These are phyloP conservation scores for Cygnus buccinator DNA, from an alignment of 2,113 vertebrate species.

Conservation along the genomic window DNA sequence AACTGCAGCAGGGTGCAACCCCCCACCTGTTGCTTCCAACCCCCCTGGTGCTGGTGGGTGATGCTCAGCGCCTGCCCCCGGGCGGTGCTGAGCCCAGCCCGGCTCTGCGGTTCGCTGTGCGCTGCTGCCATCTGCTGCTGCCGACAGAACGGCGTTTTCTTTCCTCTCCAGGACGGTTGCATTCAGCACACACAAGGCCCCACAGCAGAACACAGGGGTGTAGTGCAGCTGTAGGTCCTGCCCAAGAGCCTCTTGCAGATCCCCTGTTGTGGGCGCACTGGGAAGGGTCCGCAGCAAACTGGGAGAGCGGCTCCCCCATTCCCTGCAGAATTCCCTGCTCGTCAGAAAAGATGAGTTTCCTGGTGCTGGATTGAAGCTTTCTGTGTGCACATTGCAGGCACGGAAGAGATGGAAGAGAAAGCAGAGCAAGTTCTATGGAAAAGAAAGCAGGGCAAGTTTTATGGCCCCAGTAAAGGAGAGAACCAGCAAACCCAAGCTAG, in stretches of 20 bases:
- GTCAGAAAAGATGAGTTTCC: not conserved
- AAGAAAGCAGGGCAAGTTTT: not conserved
- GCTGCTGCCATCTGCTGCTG: slow-evolving; percentile 58
- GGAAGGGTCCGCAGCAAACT: not conserved
- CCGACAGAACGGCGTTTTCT: not conserved
- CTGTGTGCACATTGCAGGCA: rapidly evolving
- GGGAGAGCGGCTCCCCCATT: not conserved
- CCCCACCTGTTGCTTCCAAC: rapidly evolving
- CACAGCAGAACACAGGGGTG: no score
- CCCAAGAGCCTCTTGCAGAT: rapidly evolving
- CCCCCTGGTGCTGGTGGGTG: not conserved
- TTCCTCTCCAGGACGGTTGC: not conserved
- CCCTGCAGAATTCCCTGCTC: no score
- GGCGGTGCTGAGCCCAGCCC: not conserved
- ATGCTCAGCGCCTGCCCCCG: not conserved
- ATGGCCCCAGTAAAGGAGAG: not conserved
- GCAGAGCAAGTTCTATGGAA: not conserved
- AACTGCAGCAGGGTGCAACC: not conserved
- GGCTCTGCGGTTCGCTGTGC: not conserved
- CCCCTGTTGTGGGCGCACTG: not conserved
- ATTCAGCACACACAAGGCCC: no score
- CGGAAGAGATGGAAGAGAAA: not conserved
- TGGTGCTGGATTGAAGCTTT: not conserved
- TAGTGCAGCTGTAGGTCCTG: not conserved
- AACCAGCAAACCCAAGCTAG: not conserved